A percentile compares a stretch with the other conserved stretches of the same genome.
Evolutionary conservation across 2,113 vertebrate genomes (phyloP).

Genomic region (Naja naja): DNA sequence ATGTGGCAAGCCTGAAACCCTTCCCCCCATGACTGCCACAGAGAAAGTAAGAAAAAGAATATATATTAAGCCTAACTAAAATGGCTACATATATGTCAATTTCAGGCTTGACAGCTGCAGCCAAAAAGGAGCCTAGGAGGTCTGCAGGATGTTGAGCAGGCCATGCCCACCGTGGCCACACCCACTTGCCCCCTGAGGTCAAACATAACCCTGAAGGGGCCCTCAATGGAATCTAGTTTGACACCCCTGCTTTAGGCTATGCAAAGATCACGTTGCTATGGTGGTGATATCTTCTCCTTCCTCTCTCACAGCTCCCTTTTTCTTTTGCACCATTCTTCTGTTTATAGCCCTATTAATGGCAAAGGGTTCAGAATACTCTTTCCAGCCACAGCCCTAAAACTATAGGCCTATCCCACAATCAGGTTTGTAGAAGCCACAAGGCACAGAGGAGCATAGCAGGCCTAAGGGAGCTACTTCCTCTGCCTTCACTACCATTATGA

Average conservation of each 20-base stretch:
- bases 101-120: too few species aligned
- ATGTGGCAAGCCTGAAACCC: too few species aligned
- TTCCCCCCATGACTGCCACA: too few species aligned
- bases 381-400: neutral
- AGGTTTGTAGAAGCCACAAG: neutral
- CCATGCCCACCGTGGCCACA: fast-evolving
- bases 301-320: neutral
- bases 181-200: too few species aligned
- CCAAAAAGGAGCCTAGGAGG: too few species aligned
- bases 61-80: too few species aligned
- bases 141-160: too few species aligned
- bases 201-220: too few species aligned
- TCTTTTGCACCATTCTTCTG: neutral
- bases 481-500: neutral
- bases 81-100: too few species aligned
- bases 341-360: neutral
- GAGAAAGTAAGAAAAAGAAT: too few species aligned
- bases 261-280: neutral
- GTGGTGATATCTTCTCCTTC: neutral
- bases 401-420: neutral
- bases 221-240: too few species aligned
- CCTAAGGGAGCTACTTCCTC: neutral
- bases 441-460: neutral
- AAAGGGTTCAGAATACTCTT: neutral
- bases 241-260: neutral